Conservation (phyloP, 2,113 vertebrate genomes). For the Carassius carassius region DNA sequence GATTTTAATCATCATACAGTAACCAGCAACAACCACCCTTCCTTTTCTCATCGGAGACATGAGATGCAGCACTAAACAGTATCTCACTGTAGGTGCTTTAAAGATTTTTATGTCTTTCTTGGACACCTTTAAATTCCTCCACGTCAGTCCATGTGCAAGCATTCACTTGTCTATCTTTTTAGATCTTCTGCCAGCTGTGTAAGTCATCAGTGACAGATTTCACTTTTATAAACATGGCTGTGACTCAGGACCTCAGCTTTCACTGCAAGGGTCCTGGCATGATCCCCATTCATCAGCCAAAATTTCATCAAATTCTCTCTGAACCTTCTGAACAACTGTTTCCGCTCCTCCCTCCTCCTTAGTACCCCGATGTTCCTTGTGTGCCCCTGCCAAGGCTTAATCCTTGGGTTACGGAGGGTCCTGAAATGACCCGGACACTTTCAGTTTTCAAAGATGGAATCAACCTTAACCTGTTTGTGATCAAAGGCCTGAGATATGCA, state of each 20-base stretch:
- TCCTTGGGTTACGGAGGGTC: not conserved
- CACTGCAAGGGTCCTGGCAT: conserved; percentile 32
- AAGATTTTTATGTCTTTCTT: no score
- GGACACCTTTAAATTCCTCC: no score
- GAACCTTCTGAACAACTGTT: conserved; percentile 45
- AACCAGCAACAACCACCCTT: no score
- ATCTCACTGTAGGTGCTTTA: no score
- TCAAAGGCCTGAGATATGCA: conserved; percentile 52
- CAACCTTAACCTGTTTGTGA: conserved; percentile 64
- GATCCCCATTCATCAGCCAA: conserved; percentile 44
- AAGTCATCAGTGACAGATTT: conserved; percentile 2
- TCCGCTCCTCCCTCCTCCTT: conserved; percentile 34
- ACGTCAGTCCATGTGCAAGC: not conserved
- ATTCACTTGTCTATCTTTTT: conserved; percentile 4
- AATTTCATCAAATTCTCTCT: conserved; percentile 65
- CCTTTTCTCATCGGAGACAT: no score
- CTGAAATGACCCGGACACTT: conserved; percentile 67
- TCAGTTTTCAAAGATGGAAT: conserved; percentile 70
- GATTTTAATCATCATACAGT: no score
- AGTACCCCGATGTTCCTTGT: not conserved
- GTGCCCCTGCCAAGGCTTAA: conserved; percentile 42
- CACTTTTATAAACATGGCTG: not conserved
- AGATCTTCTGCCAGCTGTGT: not conserved
- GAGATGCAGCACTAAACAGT: no score
- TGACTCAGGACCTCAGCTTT: conserved; percentile 32